Evolutionary conservation across 2,888 invertebrate genomes (phyloP).

Genomic region (Hydrotaea diabolus): DNA sequence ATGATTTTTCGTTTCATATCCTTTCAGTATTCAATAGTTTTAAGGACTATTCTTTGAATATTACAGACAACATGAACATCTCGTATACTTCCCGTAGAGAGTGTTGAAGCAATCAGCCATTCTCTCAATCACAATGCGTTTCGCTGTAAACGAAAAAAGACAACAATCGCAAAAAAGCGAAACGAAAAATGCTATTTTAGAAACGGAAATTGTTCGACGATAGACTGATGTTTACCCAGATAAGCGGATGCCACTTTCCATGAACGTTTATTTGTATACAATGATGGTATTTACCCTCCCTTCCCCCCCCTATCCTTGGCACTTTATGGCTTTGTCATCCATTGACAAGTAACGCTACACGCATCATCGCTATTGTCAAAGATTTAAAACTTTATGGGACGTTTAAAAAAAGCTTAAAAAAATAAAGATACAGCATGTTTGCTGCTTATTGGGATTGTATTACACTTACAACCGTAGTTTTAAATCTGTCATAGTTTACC

Average conservation of each 20-base stretch:
- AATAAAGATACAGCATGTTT: background rate
- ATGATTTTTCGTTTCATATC: too few species aligned
- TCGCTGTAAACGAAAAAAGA: background rate
- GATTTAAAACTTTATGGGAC: background rate
- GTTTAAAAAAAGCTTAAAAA: background rate
- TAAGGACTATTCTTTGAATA: too few species aligned
- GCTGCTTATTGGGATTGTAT: background rate
- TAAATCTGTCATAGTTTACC: too few species aligned
- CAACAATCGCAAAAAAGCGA: background rate
- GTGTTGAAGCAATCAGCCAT: background rate
- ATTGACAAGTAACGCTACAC: conserved; percentile 11
- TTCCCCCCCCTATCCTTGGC: too few species aligned
- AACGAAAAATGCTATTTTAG: conserved; percentile 34
- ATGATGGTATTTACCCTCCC: background rate
- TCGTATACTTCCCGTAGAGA: background rate
- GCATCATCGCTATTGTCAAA: background rate
- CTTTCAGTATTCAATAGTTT: too few species aligned
- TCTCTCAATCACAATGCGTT: background rate
- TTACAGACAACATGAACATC: background rate
- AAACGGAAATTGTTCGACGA: conserved; percentile 61
- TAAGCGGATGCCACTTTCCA: conserved; percentile 41
- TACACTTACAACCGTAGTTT: too few species aligned
- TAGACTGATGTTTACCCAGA: conserved; percentile 60
- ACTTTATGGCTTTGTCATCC: background rate
- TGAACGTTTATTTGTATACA: conserved; percentile 45